A percentile compares a stretch with the other conserved stretches of the same genome.
phyloP scores from a whole-genome alignment of 2,113 vertebrate genomes.

The Mixornis gularis region DNA sequence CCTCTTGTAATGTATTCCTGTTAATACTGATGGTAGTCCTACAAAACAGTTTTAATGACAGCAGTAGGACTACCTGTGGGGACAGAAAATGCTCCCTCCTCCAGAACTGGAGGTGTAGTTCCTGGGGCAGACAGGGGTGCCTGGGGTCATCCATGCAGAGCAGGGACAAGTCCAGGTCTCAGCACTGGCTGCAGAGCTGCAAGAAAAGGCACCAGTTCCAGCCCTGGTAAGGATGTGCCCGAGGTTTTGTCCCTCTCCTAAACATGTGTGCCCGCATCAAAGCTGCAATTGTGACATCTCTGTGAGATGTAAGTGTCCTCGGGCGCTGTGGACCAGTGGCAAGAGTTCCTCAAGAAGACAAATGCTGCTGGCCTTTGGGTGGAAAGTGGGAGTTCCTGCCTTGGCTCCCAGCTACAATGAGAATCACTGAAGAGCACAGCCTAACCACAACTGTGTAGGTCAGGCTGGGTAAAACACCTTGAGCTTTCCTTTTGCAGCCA shows the following conservation, averaged over 20 bases:
- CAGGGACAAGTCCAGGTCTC: background rate
- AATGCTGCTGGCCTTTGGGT: background rate
- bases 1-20: background rate
- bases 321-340: background rate
- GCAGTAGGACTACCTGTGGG: background rate
- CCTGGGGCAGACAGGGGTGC: fast-evolving
- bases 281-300: background rate
- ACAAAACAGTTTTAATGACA: background rate
- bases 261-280: background rate
- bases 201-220: background rate
- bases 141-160: fast-evolving
- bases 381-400: background rate
- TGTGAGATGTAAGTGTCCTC: background rate
- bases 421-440: background rate
- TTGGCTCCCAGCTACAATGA: background rate
- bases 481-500: background rate
- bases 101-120: background rate
- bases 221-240: fast-evolving
- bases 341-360: background rate
- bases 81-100: fast-evolving
- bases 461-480: background rate
- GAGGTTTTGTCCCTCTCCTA: background rate
- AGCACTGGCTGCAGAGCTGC: fast-evolving
- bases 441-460: too few relatives aligned
- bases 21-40: background rate